Evolutionary conservation across 2,888 invertebrate species (phyloP).

Genomic region (Teleiodes luculella): DNA sequence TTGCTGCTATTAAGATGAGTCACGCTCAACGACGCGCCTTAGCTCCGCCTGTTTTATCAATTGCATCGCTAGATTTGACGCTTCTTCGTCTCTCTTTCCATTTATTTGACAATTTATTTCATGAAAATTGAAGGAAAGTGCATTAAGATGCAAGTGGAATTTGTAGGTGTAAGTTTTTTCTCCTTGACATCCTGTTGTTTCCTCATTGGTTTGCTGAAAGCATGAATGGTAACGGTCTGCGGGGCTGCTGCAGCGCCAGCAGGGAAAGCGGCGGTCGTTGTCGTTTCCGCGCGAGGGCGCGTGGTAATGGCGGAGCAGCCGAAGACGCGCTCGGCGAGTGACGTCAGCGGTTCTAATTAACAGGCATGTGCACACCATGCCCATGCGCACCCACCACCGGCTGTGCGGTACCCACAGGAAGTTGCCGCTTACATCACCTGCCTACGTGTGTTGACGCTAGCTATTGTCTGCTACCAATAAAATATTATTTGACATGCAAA

Average conservation of each 20-base stretch:
- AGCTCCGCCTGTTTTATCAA: constrained; percentile 62
- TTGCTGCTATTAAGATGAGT: constrained; percentile 75
- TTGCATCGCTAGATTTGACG: constrained; percentile 41
- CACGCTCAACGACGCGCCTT: constrained; percentile 69
- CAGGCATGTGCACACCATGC: constrained; percentile 53
- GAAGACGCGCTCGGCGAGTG: constrained; percentile 55
- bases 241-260: constrained; percentile 36
- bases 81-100: constrained; percentile 9
- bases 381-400: constrained; percentile 44
- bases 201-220: constrained; percentile 10
- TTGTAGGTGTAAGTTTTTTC: too few species aligned
- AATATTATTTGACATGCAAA: not conserved
- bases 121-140: too few species aligned
- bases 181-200: not conserved
- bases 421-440: constrained; percentile 67
- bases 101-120: not conserved
- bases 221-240: constrained; percentile 37
- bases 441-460: constrained; percentile 42
- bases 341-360: constrained; percentile 71
- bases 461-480: constrained; percentile 41
- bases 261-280: constrained; percentile 75
- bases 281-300: constrained; percentile 74
- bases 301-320: constrained; percentile 55
- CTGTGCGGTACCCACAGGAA: constrained; percentile 61
- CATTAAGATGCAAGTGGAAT: too few species aligned